Conservation (phyloP, 2,888 invertebrate genomes). For the Heterodera filipjevi region DNA sequence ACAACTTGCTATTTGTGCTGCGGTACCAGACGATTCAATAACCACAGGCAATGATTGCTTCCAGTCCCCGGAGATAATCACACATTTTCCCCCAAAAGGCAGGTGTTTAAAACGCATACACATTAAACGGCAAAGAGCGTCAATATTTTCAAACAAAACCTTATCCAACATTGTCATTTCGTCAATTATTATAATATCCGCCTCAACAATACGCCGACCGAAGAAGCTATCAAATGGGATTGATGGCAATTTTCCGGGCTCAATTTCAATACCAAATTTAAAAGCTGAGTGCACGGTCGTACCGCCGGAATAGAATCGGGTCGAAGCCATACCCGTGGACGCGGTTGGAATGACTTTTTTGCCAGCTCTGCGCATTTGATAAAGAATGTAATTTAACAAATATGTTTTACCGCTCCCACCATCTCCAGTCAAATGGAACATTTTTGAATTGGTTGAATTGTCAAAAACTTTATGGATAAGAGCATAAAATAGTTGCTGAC, state of each 20-base stretch:
- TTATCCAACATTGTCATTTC: slow-evolving; percentile 40
- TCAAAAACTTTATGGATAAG: not conserved
- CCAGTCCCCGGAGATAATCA: slow-evolving; percentile 36
- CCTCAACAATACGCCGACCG: slow-evolving; percentile 15
- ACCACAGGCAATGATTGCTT: slow-evolving; percentile 38
- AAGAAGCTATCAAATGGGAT: not conserved
- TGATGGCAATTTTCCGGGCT: not conserved
- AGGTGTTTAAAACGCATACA: not conserved
- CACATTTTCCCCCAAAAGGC: slow-evolving; percentile 36
- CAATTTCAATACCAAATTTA: slow-evolving; percentile 18
- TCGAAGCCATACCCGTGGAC: slow-evolving; percentile 68
- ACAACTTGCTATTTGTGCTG: not conserved
- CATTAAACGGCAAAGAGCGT: not conserved
- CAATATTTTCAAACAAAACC: slow-evolving; percentile 33
- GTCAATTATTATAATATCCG: slow-evolving; percentile 36
- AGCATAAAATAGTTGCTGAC: not conserved
- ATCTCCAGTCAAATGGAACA: slow-evolving; percentile 34
- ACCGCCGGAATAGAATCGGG: slow-evolving; percentile 65
- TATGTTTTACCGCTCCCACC: slow-evolving; percentile 36
- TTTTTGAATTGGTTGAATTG: not conserved
- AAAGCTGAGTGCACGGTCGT: slow-evolving; percentile 66
- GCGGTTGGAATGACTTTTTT: slow-evolving; percentile 64
- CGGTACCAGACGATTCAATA: not conserved
- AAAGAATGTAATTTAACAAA: slow-evolving; percentile 25
- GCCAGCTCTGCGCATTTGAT: not conserved